Conservation (phyloP, 2,888 invertebrate genomes). For the Tricholauxania praeusta region DNA sequence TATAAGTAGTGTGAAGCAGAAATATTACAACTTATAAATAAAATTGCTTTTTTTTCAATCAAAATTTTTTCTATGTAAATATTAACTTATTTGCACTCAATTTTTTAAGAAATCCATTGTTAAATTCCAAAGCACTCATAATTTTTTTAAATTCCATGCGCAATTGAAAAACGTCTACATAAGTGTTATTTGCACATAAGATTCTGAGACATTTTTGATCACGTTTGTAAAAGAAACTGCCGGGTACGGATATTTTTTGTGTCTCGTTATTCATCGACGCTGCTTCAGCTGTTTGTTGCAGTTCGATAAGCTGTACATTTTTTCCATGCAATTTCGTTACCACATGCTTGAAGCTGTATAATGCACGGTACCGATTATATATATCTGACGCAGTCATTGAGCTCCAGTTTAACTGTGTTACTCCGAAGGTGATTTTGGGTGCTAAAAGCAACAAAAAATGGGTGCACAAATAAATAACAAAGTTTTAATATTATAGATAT, state of each 20-base stretch:
- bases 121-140: constrained; percentile 85
- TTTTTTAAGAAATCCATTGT: constrained; percentile 85
- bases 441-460: constrained; percentile 71
- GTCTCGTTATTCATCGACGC: constrained; percentile 9
- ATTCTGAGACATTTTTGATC: constrained; percentile 73
- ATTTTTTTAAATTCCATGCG: constrained; percentile 77
- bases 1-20: too few species aligned
- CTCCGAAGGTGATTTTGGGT: constrained; percentile 76
- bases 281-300: constrained; percentile 53
- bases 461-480: not conserved
- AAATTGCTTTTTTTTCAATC: too few species aligned
- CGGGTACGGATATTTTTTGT: constrained; percentile 64
- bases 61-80: constrained; percentile 14
- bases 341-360: constrained; percentile 75
- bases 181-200: constrained; percentile 75
- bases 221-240: constrained; percentile 74
- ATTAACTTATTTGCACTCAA: constrained; percentile 13
- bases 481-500: not conserved
- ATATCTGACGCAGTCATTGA: constrained; percentile 74
- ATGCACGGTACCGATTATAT: constrained; percentile 79
- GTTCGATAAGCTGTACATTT: constrained; percentile 74
- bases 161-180: constrained; percentile 75
- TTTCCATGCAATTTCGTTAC: constrained; percentile 74
- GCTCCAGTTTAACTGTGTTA: constrained; percentile 77
- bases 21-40: too few species aligned